Percentiles rank a stretch among this genome's conserved stretches.
These are phyloP conservation scores for Brienomyrus longianalis DNA, from an alignment of 2,113 vertebrate species.

Conservation along the genomic window DNA sequence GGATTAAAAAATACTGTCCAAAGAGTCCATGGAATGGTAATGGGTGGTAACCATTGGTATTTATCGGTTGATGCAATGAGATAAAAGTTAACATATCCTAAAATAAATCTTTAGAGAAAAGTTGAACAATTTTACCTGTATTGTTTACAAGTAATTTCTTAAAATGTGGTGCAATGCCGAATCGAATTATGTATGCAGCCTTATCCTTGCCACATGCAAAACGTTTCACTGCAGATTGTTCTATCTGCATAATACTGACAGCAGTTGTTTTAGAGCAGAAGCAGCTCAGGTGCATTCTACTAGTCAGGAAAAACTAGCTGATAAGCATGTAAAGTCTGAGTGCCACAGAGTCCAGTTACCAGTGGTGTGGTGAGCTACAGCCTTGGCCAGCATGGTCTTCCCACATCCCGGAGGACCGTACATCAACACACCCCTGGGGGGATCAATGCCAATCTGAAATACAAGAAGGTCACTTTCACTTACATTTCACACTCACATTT, in stretches of 20 bases:
- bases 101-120: no score
- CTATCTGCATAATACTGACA: not conserved
- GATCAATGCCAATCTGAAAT: conserved; percentile 84
- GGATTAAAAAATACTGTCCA: no score
- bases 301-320: not conserved
- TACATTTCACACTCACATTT: not conserved
- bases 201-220: no score
- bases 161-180: no score
- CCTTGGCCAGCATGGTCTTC: conserved; percentile 93
- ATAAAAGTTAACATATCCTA: no score
- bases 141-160: no score
- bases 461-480: not conserved
- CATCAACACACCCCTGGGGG: conserved; percentile 86
- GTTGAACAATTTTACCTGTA: no score
- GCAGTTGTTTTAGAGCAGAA: not conserved
- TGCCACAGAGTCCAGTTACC: conserved; percentile 51
- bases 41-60: no score
- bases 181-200: no score
- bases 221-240: not conserved
- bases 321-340: not conserved
- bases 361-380: conserved; percentile 90
- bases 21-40: no score
- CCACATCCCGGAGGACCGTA: conserved; percentile 89
- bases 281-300: not conserved
- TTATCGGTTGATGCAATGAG: no score